Evolutionary conservation across 1,140 invertebrate species (phyloP), one percentile per base, ranked within the genome.

Genomic region (Streblospio benedicti): DNA sequence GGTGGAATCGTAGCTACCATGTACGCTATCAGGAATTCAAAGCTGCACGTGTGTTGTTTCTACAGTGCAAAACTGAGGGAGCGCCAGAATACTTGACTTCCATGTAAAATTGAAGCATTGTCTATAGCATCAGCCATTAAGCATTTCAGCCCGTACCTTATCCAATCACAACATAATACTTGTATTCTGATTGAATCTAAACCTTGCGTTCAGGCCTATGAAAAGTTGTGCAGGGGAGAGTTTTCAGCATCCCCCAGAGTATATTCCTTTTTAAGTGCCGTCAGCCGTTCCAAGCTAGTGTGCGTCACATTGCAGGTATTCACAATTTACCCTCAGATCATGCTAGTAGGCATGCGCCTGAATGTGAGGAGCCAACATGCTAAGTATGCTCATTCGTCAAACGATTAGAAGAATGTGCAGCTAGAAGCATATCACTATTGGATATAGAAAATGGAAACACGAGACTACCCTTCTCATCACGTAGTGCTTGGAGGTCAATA

Each of bases 191-290:
- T 61, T 16, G 61, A 67, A 12, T 66, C 60, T 53, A 61, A 65
- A 50, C 62, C 65, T 28, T 65, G 67, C 31, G 65, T 68, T n/a
- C 60, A 60, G 43, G 58, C 67, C 4, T 64, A 43, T 57, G 60
- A 62, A 38, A 68, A 62, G 35, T 49, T 68, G 2, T 65, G 62
- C 30, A 41, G 65, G 30, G 62, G 60, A 9, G 57, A 68, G 38
- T 68, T 68, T 51, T 68, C 60, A 3, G 35, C 62, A 6, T 65
- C 55, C 27, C 66, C 58, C 12, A 45, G 61, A 12, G 56, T 66
- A 1, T 50, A 59, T 4, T 58, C 58, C n/a, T 61, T 63, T 56
- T 35, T 66, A 32, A 53, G 59, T 18, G 55, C 47, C 23, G 60
- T 63, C 28, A 65, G 63, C 47, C 30, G 60, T 2, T 63, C 35